Evolutionary conservation across 2,113 vertebrate genomes (phyloP), one percentile per base, ranked within the genome.

Genomic region (Solenodon paradoxus): DNA sequence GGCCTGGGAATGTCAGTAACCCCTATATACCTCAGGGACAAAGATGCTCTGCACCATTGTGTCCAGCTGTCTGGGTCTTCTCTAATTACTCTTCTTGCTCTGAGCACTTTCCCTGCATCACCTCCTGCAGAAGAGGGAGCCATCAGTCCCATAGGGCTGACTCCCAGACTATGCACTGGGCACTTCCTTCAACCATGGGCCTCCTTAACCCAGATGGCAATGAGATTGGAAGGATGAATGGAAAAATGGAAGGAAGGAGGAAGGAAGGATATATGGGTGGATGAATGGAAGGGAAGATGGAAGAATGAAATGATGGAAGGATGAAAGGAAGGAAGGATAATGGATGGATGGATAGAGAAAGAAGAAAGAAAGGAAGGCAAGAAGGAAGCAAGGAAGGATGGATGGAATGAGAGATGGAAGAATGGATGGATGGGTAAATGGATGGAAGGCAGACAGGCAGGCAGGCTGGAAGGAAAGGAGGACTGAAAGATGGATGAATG

Each of bases 351-450:
- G n/a, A n/a, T n/a, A n/a, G n/a, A n/a, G n/a, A n/a, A n/a, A n/a
- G n/a, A n/a, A n/a, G n/a, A n/a, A n/a, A n/a, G n/a, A n/a, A n/a
- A n/a, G n/a, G n/a, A n/a, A n/a, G n/a, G n/a, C n/a, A n/a, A n/a
- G n/a, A n/a, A n/a, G n/a, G n/a, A n/a, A n/a, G 26, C 3, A 0
- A 1, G 61, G 19, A 26, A 0, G 2, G 10, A 24, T 12, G 32
- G 42, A 10, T 0, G n/a, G 38, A 40, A 72, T 0, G 30, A 40
- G 74, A 26, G n/a, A n/a, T 4, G 4, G 71, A 64, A n/a, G 32
- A n/a, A n/a, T n/a, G n/a, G 0, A 22, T 53, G 72, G 69, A 51
- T 1, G 38, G 40, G 15, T 1, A 57, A 57, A 24, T n/a, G n/a
- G n/a, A n/a, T n/a, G n/a, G n/a, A n/a, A n/a, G n/a, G n/a, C n/a